Base-by-base conservation (phyloP, 2,888 invertebrate species). In the Nomada hirtipes region DNA sequence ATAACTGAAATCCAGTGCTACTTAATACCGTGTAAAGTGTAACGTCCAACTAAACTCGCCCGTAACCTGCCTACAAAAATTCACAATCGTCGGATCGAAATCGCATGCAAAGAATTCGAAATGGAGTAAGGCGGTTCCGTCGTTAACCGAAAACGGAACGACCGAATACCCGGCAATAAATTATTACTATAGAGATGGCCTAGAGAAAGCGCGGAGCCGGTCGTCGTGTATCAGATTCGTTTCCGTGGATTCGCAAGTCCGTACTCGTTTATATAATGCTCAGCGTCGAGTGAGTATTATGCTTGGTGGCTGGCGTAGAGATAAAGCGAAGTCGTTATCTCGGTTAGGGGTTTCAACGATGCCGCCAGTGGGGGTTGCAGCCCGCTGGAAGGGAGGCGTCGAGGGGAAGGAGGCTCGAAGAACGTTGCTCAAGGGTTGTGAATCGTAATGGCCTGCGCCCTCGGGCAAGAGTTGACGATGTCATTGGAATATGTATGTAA, bases 301-400 rank as follows among this genome's bases (percentile, higher is more conserved):
- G 83, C 82, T 82, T 76, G 78, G 86, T 82, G 86, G 86, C 87
- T 84, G 87, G 87, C 78, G 81, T 78, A 74, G 81, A 87, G 86
- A 88, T 89, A 89, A 89, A 88, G 86, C 85, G 82, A 81, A 87
- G 88, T 89, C 89, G 87, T 89, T 89, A 89, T 87, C 88, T 86
- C 85, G 83, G 87, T 85, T 88, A 87, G 85, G 85, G 84, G 83
- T 81, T 87, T 82, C 85, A 85, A 79, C 79, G 78, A 73, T 78
- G 80, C 60, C 75, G 61, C 55, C 63, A 52, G 68, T 64, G 55
- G 73, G 69, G 59, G 53, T 68, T 64, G 55, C 73, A 65, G 55
- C 57, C 36, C 23, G 63, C 9, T 47, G 70, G 29, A 47, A 53
- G 60, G 55, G 29, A 2, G 47, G 1, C 60, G 63, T 13, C 11